Evolutionary conservation across 2,113 vertebrate genomes (phyloP).

Genomic region (Onychostoma macrolepis): DNA sequence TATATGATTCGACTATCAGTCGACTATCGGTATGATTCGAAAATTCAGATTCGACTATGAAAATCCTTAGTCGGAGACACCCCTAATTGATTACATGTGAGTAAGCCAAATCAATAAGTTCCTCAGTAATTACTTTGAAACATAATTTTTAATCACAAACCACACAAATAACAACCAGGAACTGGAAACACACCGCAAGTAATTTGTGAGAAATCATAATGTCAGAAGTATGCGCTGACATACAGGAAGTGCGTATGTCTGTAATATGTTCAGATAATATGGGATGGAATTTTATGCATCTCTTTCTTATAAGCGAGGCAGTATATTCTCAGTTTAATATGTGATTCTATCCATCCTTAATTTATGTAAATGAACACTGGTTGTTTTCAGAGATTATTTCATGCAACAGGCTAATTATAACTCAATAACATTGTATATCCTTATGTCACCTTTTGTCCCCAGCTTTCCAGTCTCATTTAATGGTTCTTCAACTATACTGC

Average conservation of each 20-base stretch:
- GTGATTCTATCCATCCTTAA: not conserved
- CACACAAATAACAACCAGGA: not conserved
- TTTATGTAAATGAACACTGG: not conserved
- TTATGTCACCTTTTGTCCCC: not conserved
- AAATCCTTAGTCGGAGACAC: too few species aligned
- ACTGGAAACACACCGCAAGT: not conserved
- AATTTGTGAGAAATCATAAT: not conserved
- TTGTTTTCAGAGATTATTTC: not conserved
- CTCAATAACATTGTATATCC: conserved; percentile 48
- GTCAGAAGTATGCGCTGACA: not conserved
- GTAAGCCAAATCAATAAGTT: conserved; percentile 10
- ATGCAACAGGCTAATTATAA: not conserved
- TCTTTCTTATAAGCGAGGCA: not conserved
- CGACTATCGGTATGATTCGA: too few species aligned
- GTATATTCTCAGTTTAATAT: not conserved
- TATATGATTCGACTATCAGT: too few species aligned
- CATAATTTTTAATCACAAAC: not conserved
- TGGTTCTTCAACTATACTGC: conserved; percentile 48
- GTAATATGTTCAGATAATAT: not conserved
- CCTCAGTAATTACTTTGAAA: conserved; percentile 16
- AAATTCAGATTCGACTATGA: too few species aligned
- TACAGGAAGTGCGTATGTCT: not conserved
- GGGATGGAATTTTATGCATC: not conserved
- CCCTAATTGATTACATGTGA: conserved; percentile 2
- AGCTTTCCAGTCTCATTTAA: not conserved